A percentile compares a stretch with the other conserved stretches of the same genome.
These are phyloP conservation scores for Peromyscus aztecus DNA, from an alignment of 2,797 vertebrate genomes.

Conservation along the genomic window DNA sequence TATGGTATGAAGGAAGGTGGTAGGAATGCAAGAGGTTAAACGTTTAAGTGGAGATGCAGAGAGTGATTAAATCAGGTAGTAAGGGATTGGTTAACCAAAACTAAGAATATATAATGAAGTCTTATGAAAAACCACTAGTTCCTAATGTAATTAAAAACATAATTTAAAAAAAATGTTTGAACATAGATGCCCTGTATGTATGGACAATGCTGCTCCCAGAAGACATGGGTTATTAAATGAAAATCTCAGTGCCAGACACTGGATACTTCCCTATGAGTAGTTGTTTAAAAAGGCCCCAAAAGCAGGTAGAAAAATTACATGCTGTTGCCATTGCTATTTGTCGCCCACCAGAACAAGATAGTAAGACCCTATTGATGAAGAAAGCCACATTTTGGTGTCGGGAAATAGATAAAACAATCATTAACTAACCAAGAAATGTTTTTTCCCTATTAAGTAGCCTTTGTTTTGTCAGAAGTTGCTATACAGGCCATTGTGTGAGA, in stretches of 20 bases:
- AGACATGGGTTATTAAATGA: background rate
- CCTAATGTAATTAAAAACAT: background rate
- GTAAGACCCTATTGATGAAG: background rate
- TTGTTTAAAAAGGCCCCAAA: background rate
- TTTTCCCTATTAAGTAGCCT: background rate
- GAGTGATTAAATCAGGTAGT: background rate
- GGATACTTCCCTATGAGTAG: background rate
- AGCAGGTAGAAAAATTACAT: background rate
- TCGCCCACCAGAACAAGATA: background rate
- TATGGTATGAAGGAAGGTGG: background rate
- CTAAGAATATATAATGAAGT: background rate
- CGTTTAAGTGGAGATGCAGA: background rate
- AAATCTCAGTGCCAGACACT: background rate
- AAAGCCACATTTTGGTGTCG: background rate
- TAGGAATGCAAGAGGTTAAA: background rate
- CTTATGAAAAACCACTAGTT: background rate
- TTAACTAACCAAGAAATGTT: background rate
- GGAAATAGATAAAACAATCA: background rate
- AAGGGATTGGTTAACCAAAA: background rate
- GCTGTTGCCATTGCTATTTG: background rate
- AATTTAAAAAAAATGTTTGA: background rate
- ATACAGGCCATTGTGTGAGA: background rate
- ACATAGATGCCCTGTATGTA: background rate
- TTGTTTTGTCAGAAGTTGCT: background rate
- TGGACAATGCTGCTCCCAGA: background rate